Evolutionary conservation across 2,113 vertebrate species (phyloP).

Genomic region (Oenanthe melanoleuca): DNA sequence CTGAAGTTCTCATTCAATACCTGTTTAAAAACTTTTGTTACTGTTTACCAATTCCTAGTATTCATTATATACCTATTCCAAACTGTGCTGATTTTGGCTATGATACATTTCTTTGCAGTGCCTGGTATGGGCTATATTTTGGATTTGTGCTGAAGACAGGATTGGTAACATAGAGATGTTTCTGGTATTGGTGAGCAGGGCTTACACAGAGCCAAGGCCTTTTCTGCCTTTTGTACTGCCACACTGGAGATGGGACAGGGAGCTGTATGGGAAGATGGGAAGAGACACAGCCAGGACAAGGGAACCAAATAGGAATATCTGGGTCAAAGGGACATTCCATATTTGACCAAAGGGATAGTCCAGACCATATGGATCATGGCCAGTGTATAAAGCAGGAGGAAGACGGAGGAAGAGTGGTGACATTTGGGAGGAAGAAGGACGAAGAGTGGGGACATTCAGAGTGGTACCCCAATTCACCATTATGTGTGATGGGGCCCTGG

Average conservation of each 20-base stretch:
- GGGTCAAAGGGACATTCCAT: neutral
- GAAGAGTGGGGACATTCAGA: neutral
- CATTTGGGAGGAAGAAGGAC: neutral
- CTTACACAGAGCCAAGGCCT: neutral
- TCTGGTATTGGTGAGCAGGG: neutral
- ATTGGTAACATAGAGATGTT: neutral
- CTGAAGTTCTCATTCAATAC: neutral
- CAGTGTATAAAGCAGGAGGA: neutral
- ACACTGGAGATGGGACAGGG: accelerated
- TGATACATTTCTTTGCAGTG: neutral
- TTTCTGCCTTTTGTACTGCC: neutral
- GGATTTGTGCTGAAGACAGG: neutral
- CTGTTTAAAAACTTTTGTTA: neutral
- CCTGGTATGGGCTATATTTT: neutral
- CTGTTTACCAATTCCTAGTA: neutral
- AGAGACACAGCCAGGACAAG: neutral
- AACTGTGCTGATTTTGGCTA: neutral
- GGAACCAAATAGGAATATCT: neutral
- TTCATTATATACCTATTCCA: neutral
- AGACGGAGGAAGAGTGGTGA: neutral
- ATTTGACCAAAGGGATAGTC: neutral
- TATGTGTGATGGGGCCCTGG: accelerated
- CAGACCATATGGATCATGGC: neutral
- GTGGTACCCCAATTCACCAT: neutral
- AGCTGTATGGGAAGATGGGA: neutral